Evolutionary conservation across 2,888 invertebrate genomes (phyloP).

Genomic region (Eueremaeus valkanovi): DNA sequence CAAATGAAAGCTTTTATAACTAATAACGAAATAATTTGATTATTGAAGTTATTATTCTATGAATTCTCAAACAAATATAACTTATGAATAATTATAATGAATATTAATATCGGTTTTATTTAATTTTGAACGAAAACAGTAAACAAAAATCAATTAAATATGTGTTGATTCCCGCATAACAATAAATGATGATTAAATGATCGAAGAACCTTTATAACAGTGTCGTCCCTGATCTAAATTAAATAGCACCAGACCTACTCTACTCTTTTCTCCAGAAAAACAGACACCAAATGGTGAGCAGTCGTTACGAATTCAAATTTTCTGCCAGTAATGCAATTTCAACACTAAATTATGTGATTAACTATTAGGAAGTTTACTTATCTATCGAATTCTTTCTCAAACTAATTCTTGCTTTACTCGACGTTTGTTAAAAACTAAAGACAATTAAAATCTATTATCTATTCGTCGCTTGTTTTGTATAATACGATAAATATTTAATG

Average conservation of each 20-base stretch:
- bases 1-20: neutral
- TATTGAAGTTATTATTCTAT: too few relatives aligned
- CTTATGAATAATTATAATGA: too few relatives aligned
- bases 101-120: too few relatives aligned
- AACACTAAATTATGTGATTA: neutral
- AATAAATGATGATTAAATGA: neutral
- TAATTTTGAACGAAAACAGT: too few relatives aligned
- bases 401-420: neutral
- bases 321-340: slow-evolving; percentile 24
- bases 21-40: too few relatives aligned
- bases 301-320: neutral
- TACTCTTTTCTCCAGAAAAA: neutral
- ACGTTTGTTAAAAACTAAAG: too few relatives aligned
- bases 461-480: neutral
- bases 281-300: neutral
- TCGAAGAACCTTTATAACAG: neutral
- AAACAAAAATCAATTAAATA: neutral
- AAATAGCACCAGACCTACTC: slow-evolving; percentile 25
- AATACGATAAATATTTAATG: neutral
- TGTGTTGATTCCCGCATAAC: neutral
- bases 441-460: neutral
- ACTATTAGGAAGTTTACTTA: neutral
- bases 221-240: slow-evolving; percentile 28
- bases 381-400: neutral
- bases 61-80: too few relatives aligned